These are phyloP conservation scores for Chrysaora quinquecirrha DNA, from an alignment of 30 jellyfish, hydroid and myxozoan genomes.

Conservation along the genomic window DNA sequence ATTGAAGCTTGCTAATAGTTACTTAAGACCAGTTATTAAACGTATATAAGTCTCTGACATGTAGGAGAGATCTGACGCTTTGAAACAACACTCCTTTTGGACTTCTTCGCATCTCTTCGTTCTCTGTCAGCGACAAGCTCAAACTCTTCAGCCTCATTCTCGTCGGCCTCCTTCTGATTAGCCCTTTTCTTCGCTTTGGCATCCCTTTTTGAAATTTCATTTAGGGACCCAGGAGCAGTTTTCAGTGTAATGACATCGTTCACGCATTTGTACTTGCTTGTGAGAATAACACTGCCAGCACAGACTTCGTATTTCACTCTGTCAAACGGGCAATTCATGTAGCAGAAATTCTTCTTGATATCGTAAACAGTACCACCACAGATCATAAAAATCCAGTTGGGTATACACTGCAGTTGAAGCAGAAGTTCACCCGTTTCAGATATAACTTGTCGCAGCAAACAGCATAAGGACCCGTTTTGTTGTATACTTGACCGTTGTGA, in stretches of 20 bases:
- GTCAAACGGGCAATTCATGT: neutral
- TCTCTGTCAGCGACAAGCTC: too few species aligned
- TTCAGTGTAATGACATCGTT: neutral
- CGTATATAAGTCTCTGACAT: too few species aligned
- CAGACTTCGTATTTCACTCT: neutral
- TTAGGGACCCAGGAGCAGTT: too few species aligned
- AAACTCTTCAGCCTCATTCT: too few species aligned
- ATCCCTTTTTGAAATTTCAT: too few species aligned
- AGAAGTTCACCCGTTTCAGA: conserved; percentile 11
- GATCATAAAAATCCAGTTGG: conserved; percentile 7
- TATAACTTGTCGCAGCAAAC: conserved; percentile 34
- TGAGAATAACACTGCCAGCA: neutral
- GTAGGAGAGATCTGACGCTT: too few species aligned
- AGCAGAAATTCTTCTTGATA: neutral
- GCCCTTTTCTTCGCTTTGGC: too few species aligned
- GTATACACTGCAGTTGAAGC: conserved; percentile 22
- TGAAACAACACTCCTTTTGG: too few species aligned
- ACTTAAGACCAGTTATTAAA: too few species aligned
- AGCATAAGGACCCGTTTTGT: conserved; percentile 6
- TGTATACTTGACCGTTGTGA: conserved; percentile 32
- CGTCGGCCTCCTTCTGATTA: too few species aligned
- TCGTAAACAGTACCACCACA: conserved; percentile 26
- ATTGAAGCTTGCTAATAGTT: too few species aligned
- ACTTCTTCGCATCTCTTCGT: too few species aligned
- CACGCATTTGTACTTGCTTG: neutral